Evolutionary conservation across 1,140 invertebrate species (phyloP).

Genomic region (Aphaenogaster ashmeadi): DNA sequence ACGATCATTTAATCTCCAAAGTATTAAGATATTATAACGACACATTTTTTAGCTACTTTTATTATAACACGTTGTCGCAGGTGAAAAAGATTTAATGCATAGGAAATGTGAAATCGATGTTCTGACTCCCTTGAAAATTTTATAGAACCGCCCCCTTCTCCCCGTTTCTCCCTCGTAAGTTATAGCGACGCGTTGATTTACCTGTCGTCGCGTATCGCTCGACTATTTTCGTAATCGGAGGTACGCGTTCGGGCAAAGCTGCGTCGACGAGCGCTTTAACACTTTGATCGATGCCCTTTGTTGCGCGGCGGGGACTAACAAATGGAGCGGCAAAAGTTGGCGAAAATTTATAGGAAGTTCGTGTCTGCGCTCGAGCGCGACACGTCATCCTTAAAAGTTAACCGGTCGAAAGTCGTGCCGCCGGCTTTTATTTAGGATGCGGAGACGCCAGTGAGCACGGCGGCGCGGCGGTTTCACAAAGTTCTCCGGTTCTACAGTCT

Average conservation of each 20-base stretch:
- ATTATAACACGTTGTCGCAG: neutral
- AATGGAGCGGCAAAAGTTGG: constrained; percentile 55
- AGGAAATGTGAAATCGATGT: neutral
- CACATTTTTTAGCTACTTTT: neutral
- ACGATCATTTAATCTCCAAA: neutral
- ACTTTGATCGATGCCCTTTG: constrained; percentile 52
- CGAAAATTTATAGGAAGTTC: constrained; percentile 58
- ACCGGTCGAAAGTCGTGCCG: constrained; percentile 40
- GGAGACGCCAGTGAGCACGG: neutral
- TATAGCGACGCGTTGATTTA: neutral
- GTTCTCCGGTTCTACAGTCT: constrained; percentile 37
- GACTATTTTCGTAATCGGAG: constrained; percentile 46
- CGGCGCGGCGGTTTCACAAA: constrained; percentile 53
- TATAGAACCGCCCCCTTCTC: neutral
- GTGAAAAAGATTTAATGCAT: neutral
- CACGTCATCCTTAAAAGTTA: constrained; percentile 61
- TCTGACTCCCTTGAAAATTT: constrained; percentile 7
- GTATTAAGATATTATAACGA: neutral
- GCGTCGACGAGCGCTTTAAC: constrained; percentile 45
- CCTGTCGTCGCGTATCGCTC: constrained; percentile 45
- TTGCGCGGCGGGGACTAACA: constrained; percentile 20
- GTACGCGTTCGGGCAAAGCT: constrained; percentile 9
- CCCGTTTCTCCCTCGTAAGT: constrained; percentile 8
- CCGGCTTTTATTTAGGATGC: constrained; percentile 60
- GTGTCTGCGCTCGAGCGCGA: neutral